A percentile compares a stretch with the other conserved stretches of the same genome.
These are phyloP conservation scores for Entosphenus tridentatus DNA, from an alignment of 2,113 vertebrate species.

Conservation along the genomic window DNA sequence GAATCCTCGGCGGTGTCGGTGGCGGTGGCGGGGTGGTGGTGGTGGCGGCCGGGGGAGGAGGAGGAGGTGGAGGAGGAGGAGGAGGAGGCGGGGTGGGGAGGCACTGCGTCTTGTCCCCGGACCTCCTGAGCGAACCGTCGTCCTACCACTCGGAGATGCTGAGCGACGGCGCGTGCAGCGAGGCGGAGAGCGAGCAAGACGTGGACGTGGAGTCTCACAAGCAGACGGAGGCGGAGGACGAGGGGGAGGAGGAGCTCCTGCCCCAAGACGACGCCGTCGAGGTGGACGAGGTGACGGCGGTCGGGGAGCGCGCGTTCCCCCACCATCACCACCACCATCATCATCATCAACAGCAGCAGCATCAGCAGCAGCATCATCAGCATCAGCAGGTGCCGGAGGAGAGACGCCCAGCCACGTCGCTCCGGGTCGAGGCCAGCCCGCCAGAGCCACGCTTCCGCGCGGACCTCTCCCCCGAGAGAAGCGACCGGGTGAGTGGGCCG, in stretches of 20 bases:
- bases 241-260: conserved; percentile 13
- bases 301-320: conserved; percentile 9
- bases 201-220: conserved; percentile 71
- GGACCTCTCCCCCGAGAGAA: conserved; percentile 22
- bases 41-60: too few relatives aligned
- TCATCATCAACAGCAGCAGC: conserved; percentile 19
- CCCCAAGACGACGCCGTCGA: conserved; percentile 4
- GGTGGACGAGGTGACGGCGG: background rate
- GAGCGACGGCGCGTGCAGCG: conserved; percentile 54
- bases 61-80: too few relatives aligned
- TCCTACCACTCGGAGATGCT: conserved; percentile 53
- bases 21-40: too few relatives aligned
- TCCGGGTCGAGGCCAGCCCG: conserved; percentile 11
- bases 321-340: conserved; percentile 18
- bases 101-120: conserved; percentile 52
- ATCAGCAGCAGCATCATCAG: conserved; percentile 10
- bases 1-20: too few relatives aligned
- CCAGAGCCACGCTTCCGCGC: conserved; percentile 16
- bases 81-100: conserved; percentile 17
- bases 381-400: conserved; percentile 16
- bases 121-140: conserved; percentile 58
- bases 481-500: conserved; percentile 7
- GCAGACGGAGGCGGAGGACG: conserved; percentile 43
- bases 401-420: conserved; percentile 13
- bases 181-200: conserved; percentile 42